A percentile compares a stretch with the other conserved stretches of the same genome.
Conservation (phyloP, 2,113 vertebrate species). For the Labeo rohita region DNA sequence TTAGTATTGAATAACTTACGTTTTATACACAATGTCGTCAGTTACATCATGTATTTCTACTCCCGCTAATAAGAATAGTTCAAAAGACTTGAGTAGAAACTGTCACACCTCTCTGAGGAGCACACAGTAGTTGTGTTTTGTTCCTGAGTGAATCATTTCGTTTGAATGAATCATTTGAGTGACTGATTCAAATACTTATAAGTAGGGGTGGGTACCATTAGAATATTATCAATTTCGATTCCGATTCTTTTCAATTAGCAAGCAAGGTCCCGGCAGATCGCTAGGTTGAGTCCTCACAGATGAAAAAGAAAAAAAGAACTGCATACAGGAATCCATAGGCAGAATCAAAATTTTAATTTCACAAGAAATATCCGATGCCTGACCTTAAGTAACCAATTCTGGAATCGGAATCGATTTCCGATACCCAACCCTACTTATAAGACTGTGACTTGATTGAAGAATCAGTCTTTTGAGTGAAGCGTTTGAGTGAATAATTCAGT, state of each 20-base stretch:
- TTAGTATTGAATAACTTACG: background rate
- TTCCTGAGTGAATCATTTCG: background rate
- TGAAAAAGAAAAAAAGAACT: too few relatives aligned
- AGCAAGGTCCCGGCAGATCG: too few relatives aligned
- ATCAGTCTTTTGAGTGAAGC: background rate
- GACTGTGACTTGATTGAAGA: background rate
- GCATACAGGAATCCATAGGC: too few relatives aligned
- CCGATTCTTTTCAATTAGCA: too few relatives aligned
- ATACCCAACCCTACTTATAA: too few relatives aligned
- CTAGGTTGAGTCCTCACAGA: too few relatives aligned
- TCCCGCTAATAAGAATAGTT: background rate
- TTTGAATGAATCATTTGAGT: background rate
- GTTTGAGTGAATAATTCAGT: background rate
- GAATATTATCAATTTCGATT: too few relatives aligned
- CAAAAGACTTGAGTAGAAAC: background rate
- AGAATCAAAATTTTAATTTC: too few relatives aligned
- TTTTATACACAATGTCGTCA: background rate
- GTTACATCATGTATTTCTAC: background rate
- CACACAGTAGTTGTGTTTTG: background rate
- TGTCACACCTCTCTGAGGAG: background rate
- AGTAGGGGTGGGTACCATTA: too few relatives aligned
- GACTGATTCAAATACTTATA: background rate
- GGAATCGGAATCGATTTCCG: too few relatives aligned
- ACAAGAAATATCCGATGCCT: too few relatives aligned
- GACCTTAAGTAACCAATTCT: too few relatives aligned